Conservation (phyloP, 2,113 vertebrate species). For the Suncus etruscus region DNA sequence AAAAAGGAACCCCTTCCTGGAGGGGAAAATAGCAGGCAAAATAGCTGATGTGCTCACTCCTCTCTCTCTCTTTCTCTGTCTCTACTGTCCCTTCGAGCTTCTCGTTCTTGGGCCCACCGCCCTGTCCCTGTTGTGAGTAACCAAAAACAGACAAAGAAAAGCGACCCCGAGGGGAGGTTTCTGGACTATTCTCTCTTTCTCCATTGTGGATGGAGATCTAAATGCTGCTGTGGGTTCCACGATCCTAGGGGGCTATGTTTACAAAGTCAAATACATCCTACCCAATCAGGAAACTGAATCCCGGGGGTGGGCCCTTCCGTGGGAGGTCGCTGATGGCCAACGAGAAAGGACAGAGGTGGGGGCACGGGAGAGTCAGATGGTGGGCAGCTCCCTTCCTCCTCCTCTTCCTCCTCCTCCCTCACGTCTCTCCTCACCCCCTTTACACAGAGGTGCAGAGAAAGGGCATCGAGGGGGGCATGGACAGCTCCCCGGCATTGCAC, state of each 20-base stretch:
- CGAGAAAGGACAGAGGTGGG: conserved; percentile 25
- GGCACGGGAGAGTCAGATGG: conserved; percentile 66
- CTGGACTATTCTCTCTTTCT: conserved; percentile 86
- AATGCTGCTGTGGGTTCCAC: conserved; percentile 90
- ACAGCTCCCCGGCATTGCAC: conserved; percentile 90
- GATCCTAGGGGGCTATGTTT: conserved; percentile 90
- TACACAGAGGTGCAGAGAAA: conserved; percentile 72
- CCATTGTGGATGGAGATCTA: conserved; percentile 77
- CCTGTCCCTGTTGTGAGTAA: conserved; percentile 58
- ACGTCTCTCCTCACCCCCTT: conserved; percentile 36
- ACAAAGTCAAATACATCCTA: conserved; percentile 89
- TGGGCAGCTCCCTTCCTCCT: conserved; percentile 1
- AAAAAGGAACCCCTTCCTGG: conserved; percentile 30
- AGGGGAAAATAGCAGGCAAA: conserved; percentile 56
- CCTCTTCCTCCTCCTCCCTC: not conserved
- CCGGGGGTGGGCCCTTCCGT: conserved; percentile 72
- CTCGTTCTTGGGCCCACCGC: conserved; percentile 39
- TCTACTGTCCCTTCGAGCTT: conserved; percentile 20
- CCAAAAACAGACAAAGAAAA: conserved; percentile 79
- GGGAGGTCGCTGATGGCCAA: conserved; percentile 62
- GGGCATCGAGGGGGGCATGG: conserved; percentile 81
- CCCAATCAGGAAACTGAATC: conserved; percentile 90
- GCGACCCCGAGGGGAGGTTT: conserved; percentile 79
- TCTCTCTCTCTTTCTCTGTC: not conserved
- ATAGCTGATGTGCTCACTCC: conserved; percentile 58